phyloP scores from a whole-genome alignment of 1,140 invertebrate species.

The Diabrotica virgifera region DNA sequence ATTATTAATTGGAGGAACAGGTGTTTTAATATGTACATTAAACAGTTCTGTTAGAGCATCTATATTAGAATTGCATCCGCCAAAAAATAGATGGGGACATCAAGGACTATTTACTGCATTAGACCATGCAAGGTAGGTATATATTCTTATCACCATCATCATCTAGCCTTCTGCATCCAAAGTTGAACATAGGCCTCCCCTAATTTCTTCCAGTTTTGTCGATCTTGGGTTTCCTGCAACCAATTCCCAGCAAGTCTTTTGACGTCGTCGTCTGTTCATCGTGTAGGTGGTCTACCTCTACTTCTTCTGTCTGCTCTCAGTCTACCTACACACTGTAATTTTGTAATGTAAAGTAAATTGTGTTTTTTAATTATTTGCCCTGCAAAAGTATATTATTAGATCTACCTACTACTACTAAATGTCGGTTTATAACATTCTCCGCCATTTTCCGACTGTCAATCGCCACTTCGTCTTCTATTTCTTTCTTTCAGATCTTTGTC shows the following conservation, averaged over 20 bases:
- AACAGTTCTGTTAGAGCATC: constrained; percentile 84
- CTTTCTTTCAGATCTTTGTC: no score
- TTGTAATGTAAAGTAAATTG: no score
- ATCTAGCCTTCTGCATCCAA: background rate
- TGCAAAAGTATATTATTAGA: no score
- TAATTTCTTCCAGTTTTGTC: background rate
- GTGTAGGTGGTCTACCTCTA: no score
- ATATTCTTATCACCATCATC: background rate
- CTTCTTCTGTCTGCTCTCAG: background rate
- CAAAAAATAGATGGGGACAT: constrained; percentile 81
- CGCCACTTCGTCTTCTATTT: no score
- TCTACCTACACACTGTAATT: background rate
- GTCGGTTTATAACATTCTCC: no score
- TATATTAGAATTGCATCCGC: constrained; percentile 75
- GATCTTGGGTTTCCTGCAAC: no score
- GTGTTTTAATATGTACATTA: constrained; percentile 77
- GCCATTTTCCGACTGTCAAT: no score
- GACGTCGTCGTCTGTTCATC: no score
- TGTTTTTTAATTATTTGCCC: no score
- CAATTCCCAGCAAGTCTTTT: no score
- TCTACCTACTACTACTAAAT: no score
- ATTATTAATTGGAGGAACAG: constrained; percentile 72
- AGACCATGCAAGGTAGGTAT: constrained; percentile 71
- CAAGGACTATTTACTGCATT: constrained; percentile 70
- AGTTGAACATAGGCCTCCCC: background rate